phyloP scores from a whole-genome alignment of 2,797 vertebrate genomes.

The Sebastes steindachneri region DNA sequence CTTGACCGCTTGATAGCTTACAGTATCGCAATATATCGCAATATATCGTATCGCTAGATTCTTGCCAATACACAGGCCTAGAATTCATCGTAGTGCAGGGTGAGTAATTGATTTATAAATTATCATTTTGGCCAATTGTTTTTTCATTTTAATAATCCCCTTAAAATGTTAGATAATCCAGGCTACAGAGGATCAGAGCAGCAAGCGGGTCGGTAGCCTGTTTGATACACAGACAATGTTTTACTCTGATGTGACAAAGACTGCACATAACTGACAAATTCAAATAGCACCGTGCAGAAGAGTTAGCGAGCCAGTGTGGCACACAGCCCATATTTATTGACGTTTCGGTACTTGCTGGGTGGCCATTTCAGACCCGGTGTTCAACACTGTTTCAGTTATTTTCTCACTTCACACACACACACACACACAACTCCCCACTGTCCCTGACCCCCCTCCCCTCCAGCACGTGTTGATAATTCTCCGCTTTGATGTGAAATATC shows the following conservation, averaged over 20 bases:
- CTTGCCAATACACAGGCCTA: no score
- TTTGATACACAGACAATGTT: neutral
- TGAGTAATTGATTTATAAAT: no score
- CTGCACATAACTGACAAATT: neutral
- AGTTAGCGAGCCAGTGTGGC: neutral
- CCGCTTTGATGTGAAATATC: conserved; percentile 68
- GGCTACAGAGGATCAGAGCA: neutral
- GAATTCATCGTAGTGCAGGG: no score
- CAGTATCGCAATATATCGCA: no score
- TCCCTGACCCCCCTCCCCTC: no score
- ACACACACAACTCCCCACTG: conserved; percentile 19
- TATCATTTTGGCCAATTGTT: no score
- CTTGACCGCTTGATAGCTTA: no score
- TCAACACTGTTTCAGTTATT: conserved; percentile 43
- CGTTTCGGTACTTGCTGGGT: neutral
- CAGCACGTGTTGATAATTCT: conserved; percentile 38
- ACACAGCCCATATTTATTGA: conserved; percentile 14
- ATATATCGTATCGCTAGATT: no score
- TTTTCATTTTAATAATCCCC: neutral
- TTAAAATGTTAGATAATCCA: neutral
- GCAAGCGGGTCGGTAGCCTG: neutral
- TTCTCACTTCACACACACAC: conserved; percentile 52
- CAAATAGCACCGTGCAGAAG: neutral
- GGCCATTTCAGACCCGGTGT: neutral
- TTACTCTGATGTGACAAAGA: conserved; percentile 5